Evolutionary conservation across 2,888 invertebrate species (phyloP).

Genomic region (Acheta domesticus): DNA sequence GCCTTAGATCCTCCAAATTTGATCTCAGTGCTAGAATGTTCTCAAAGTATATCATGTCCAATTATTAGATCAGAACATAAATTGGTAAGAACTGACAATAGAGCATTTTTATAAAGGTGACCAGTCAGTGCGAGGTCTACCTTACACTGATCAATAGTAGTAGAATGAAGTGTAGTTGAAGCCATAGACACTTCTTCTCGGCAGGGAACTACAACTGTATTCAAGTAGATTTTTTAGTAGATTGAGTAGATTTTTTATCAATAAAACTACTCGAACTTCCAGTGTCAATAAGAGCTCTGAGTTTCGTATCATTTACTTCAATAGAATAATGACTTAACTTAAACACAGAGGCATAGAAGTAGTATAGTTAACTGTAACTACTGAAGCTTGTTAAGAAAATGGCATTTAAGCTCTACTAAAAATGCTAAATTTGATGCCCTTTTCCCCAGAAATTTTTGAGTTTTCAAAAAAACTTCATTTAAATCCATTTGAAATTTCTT

Average conservation of each 20-base stretch:
- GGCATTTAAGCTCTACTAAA: too few species aligned
- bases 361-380: neutral
- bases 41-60: constrained; percentile 12
- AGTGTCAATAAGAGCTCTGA: constrained; percentile 21
- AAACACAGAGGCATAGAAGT: neutral
- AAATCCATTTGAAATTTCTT: too few species aligned
- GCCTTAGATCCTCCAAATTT: neutral
- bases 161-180: neutral
- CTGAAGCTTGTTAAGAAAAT: too few species aligned
- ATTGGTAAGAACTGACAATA: neutral
- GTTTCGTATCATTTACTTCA: constrained; percentile 19
- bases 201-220: neutral
- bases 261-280: constrained; percentile 23
- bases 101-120: neutral
- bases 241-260: neutral
- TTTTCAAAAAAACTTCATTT: too few species aligned
- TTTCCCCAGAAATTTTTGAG: too few species aligned
- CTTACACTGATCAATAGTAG: neutral
- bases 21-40: constrained; percentile 18
- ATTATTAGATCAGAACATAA: neutral
- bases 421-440: too few species aligned
- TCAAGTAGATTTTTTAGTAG: too few species aligned
- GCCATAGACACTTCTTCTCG: constrained; percentile 18
- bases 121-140: neutral
- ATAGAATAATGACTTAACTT: neutral